Evolutionary conservation across 2,797 vertebrate genomes (phyloP), one percentile per base, ranked within the genome.

Genomic region (Platyrinchus mystaceus): DNA sequence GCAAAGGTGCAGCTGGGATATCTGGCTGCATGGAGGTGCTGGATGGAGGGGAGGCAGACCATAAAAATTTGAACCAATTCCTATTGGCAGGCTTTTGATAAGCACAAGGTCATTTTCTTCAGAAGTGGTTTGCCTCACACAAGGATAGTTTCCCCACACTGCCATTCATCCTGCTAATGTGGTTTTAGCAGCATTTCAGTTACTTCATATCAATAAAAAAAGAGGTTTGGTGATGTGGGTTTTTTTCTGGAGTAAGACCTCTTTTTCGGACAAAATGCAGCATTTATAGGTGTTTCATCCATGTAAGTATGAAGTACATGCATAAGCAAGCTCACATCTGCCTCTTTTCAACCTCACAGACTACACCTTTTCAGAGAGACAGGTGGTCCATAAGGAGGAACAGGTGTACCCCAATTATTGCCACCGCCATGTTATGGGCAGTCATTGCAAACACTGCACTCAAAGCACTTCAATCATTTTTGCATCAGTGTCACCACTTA

Each of bases 161-260:
- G 37, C 1, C 2, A 59, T 7, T 71, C 30, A 44, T 63, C 63
- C n/a, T 47, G 20, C 21, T 87, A 59, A 69, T 43, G 17, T 19
- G 10, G 6, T 79, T 79, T 76, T 34, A 70, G 26, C 28, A 94
- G 16, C 28, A 36, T 67, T 52, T 79, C 10, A 60, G 6, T 73
- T 76, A 66, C 9, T 63, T 90, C 11, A 7, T 34, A 67, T 15
- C 19, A 85, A 21, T 77, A 58, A 89, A 58, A 66, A 14, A 41
- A 36, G 11, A 23, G 10, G 20, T 63, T 39, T 26, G 4, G 3
- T 23, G 7, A 2, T 28, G 27, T 50, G 16, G 3, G 0, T 1
- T 58, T 30, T 85, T 82, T 67, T 15, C 32, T 47, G 22, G 10
- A 63, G 18, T 60, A 56, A 74, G 30, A 37, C 36, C n/a, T 27